Evolutionary conservation across 1,140 invertebrate genomes (phyloP).

Genomic region (Heliconius nattereri): DNA sequence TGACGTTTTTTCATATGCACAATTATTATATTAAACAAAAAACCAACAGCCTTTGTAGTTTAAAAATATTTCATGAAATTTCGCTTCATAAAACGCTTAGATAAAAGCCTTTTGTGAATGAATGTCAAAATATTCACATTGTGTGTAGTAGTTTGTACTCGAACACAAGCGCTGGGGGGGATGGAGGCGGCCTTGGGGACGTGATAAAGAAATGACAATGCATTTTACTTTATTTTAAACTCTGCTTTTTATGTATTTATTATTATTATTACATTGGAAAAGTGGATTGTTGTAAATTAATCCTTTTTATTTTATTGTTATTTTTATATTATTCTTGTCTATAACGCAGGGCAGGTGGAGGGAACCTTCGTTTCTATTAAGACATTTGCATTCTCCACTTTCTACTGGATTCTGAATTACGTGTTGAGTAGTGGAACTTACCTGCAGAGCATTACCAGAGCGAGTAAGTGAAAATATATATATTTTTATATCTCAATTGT

Average conservation of each 20-base stretch:
- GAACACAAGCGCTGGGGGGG: constrained; percentile 9
- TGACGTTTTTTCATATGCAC: too few species aligned
- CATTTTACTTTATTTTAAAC: constrained; percentile 8
- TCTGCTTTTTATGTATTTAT: constrained; percentile 1
- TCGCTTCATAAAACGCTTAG: constrained; percentile 16
- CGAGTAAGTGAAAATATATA: too few species aligned
- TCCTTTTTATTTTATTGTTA: not conserved
- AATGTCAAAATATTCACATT: constrained; percentile 21
- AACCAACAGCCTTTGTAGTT: not conserved
- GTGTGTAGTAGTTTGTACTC: constrained; percentile 21
- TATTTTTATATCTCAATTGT: too few species aligned
- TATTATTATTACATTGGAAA: not conserved
- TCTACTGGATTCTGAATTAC: too few species aligned
- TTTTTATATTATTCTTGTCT: not conserved
- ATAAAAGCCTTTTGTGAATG: constrained; percentile 22
- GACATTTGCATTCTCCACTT: not conserved
- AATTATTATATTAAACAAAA: not conserved
- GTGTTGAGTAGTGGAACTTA: too few species aligned
- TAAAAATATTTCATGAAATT: constrained; percentile 11
- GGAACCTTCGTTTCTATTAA: not conserved
- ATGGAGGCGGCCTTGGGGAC: not conserved
- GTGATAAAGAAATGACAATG: constrained; percentile 14
- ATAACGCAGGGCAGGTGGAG: not conserved
- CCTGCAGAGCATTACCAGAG: too few species aligned
- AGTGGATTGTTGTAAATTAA: not conserved